Conservation (phyloP, 2,113 vertebrate species). For the Herpailurus yagouaroundi region DNA sequence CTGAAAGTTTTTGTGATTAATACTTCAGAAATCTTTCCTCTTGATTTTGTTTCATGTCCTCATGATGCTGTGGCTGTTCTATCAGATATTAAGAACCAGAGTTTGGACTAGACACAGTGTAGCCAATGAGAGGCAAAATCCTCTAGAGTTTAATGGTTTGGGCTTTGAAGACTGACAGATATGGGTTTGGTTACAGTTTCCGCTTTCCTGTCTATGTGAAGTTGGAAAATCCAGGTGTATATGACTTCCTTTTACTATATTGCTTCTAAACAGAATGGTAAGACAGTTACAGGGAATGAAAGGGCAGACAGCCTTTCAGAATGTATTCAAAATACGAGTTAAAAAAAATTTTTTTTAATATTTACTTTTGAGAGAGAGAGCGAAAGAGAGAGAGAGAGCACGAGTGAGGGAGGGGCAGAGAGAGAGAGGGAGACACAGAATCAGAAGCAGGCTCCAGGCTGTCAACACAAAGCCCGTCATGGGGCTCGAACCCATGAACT, state of each 20-base stretch:
- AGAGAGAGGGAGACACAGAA: too few relatives aligned
- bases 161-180: neutral
- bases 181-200: neutral
- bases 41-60: neutral
- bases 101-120: neutral
- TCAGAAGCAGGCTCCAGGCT: too few relatives aligned
- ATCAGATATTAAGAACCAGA: neutral
- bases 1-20: conserved; percentile 39
- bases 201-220: neutral
- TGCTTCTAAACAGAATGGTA: neutral
- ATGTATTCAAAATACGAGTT: neutral
- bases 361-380: too few relatives aligned
- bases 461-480: too few relatives aligned
- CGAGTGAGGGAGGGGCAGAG: too few relatives aligned
- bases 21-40: conserved; percentile 18
- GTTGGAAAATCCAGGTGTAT: neutral
- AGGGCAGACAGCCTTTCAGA: neutral
- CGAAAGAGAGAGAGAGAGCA: too few relatives aligned
- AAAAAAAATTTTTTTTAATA: too few relatives aligned
- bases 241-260: neutral
- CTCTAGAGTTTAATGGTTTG: neutral
- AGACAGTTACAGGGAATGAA: neutral
- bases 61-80: neutral
- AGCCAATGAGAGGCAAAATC: neutral
- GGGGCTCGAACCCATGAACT: too few relatives aligned